These are phyloP conservation scores for Oligia fasciuncula DNA, from an alignment of 2,888 invertebrate genomes.

Conservation along the genomic window DNA sequence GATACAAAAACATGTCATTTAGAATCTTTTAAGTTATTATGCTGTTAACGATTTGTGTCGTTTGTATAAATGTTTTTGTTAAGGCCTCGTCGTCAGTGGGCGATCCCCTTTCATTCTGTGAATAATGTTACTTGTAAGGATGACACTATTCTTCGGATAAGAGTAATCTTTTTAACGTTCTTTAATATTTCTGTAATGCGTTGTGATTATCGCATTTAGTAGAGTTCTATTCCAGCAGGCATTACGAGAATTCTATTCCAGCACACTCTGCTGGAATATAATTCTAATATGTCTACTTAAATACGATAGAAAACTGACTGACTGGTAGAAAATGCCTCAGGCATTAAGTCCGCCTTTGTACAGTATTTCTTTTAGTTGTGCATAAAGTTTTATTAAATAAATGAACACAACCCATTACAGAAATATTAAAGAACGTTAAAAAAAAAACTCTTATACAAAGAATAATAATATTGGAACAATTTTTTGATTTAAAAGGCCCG, in stretches of 20 bases:
- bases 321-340: no score
- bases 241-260: not conserved
- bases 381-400: no score
- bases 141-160: not conserved
- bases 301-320: no score
- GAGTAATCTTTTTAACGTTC: not conserved
- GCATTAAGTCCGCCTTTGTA: no score
- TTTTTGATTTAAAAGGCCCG: not conserved
- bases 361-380: no score
- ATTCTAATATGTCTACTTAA: no score
- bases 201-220: not conserved
- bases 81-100: slow-evolving; percentile 8
- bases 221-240: not conserved
- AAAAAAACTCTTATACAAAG: no score
- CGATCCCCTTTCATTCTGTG: slow-evolving; percentile 26
- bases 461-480: not conserved
- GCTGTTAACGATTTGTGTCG: slow-evolving; percentile 34
- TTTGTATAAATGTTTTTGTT: slow-evolving; percentile 26
- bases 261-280: not conserved
- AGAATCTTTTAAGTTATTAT: slow-evolving; percentile 41
- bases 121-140: slow-evolving; percentile 3
- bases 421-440: no score
- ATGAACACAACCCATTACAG: no score
- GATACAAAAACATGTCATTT: slow-evolving; percentile 47
- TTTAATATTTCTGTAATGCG: not conserved